Percentiles rank a stretch among this genome's conserved stretches.
phyloP scores from a whole-genome alignment of 2,888 invertebrate genomes.

The Synanthedon andrenaeformis region DNA sequence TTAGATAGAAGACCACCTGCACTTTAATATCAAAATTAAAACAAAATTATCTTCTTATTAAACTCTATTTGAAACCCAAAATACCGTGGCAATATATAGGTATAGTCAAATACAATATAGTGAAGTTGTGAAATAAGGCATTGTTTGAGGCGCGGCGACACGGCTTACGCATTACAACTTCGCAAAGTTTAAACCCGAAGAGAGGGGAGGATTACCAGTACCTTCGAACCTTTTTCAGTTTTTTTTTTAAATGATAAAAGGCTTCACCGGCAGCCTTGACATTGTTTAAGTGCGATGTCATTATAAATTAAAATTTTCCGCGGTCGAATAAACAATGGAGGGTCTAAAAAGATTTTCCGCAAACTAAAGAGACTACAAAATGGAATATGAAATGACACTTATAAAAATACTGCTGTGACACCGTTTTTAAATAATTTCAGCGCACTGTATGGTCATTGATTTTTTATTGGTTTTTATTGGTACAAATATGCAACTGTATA shows the following conservation, averaged over 20 bases:
- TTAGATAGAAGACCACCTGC: too few relatives aligned
- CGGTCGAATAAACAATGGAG: not conserved
- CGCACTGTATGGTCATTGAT: too few relatives aligned
- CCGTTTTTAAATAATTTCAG: too few relatives aligned
- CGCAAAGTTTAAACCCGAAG: constrained; percentile 7
- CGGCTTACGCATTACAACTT: constrained; percentile 25
- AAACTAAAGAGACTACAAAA: not conserved
- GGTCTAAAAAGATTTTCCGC: not conserved
- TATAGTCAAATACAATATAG: not conserved
- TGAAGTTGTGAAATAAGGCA: constrained; percentile 3
- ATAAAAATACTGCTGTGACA: too few relatives aligned
- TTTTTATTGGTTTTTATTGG: too few relatives aligned
- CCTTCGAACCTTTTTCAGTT: not conserved
- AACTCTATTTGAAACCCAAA: too few relatives aligned
- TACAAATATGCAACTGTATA: too few relatives aligned
- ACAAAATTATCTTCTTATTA: too few relatives aligned
- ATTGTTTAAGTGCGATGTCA: not conserved
- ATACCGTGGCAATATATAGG: not conserved
- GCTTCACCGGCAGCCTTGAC: not conserved
- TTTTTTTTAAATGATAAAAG: not conserved
- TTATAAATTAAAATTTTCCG: not conserved
- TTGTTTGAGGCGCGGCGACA: constrained; percentile 15
- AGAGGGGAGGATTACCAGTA: not conserved
- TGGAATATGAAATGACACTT: too few relatives aligned
- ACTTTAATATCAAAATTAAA: too few relatives aligned